A percentile compares a stretch with the other conserved stretches of the same genome.
Evolutionary conservation across 2,113 vertebrate genomes (phyloP).

Genomic region (Psettodes erumei): DNA sequence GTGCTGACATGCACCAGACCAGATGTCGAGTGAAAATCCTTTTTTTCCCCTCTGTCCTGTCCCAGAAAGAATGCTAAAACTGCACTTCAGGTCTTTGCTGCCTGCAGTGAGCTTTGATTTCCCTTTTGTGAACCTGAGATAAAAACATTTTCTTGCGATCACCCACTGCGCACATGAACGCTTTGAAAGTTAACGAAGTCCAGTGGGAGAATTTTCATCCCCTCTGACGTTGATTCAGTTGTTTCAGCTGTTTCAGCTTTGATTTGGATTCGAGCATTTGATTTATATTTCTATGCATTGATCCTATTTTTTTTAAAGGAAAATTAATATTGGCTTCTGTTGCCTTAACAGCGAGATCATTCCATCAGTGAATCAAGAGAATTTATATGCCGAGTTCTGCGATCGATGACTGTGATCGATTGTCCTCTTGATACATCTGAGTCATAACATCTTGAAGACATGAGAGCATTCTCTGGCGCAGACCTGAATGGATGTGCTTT

Average conservation of each 20-base stretch:
- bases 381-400: neutral
- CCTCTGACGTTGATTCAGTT: neutral
- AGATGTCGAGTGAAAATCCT: too few relatives aligned
- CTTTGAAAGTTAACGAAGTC: neutral
- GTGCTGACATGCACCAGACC: too few relatives aligned
- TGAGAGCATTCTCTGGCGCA: conserved; percentile 35
- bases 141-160: neutral
- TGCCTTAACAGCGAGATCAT: conserved; percentile 33
- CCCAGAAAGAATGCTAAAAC: neutral
- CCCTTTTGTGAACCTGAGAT: neutral
- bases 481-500: neutral
- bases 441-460: conserved; percentile 18
- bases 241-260: conserved; percentile 25
- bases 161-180: neutral
- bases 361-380: conserved; percentile 6
- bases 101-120: neutral
- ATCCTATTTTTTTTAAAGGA: conserved; percentile 9
- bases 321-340: neutral
- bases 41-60: neutral
- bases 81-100: neutral
- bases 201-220: neutral
- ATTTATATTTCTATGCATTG: conserved; percentile 3
- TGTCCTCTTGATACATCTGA: conserved; percentile 29
- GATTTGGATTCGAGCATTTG: too few relatives aligned
- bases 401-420: conserved; percentile 38